A percentile compares a stretch with the other conserved stretches of the same genome.
These are phyloP conservation scores for Paradoxurus hermaphroditus DNA, from an alignment of 2,113 vertebrate species.

Conservation along the genomic window DNA sequence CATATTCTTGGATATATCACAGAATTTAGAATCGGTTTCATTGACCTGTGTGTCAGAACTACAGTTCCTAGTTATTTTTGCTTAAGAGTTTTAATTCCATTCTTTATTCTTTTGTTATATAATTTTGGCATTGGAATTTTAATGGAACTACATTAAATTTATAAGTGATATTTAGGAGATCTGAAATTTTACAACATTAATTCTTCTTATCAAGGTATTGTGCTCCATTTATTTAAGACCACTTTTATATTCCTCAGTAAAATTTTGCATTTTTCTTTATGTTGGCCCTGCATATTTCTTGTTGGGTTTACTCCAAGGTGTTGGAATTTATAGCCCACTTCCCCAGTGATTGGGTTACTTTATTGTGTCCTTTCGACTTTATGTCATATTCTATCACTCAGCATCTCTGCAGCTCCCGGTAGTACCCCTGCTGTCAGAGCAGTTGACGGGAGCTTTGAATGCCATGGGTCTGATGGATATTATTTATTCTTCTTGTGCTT, in stretches of 20 bases:
- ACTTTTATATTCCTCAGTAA: not conserved
- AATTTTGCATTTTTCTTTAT: not conserved
- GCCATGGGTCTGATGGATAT: not conserved
- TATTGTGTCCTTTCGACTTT: not conserved
- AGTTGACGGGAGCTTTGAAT: not conserved
- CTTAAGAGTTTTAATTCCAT: not conserved
- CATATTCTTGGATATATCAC: not conserved
- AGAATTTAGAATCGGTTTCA: not conserved
- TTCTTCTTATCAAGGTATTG: not conserved
- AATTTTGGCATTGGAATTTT: not conserved
- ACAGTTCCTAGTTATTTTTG: not conserved
- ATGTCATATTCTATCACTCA: not conserved
- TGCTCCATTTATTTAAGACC: not conserved
- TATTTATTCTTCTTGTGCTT: slow-evolving; percentile 31
- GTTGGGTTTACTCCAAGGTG: not conserved
- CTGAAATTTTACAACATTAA: not conserved
- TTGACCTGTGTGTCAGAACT: not conserved
- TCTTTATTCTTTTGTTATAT: not conserved
- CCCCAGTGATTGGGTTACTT: not conserved
- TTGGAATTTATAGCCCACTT: slow-evolving; percentile 27
- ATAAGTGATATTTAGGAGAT: not conserved
- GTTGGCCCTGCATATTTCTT: not conserved
- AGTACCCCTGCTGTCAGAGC: not conserved
- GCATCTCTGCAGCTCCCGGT: not conserved
- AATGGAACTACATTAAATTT: not conserved